phyloP scores from a whole-genome alignment of 2,113 vertebrate species.

The Corythaixoides concolor region DNA sequence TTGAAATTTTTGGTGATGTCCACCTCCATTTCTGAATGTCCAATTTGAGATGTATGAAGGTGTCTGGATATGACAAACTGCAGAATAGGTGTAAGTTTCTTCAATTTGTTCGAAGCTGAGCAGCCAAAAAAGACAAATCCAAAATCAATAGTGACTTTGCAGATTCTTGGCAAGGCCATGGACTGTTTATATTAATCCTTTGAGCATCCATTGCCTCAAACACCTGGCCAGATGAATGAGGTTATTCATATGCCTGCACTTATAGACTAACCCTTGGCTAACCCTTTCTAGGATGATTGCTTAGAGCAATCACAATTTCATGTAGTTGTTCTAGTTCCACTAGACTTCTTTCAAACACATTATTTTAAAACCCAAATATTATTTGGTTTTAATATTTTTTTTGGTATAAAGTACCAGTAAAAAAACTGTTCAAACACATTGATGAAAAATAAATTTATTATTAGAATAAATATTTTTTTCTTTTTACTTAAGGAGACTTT shows the following conservation, averaged over 20 bases:
- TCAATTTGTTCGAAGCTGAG: neutral
- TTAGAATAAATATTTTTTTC: neutral
- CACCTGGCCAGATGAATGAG: neutral
- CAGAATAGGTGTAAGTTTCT: neutral
- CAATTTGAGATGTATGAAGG: neutral
- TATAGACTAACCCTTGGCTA: neutral
- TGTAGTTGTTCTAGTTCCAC: neutral
- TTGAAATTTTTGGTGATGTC: neutral
- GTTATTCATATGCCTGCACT: neutral
- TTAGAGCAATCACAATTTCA: neutral
- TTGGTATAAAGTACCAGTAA: neutral
- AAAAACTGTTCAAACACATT: neutral
- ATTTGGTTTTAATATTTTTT: neutral
- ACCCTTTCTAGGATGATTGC: neutral
- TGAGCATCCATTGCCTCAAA: neutral
- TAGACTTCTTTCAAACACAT: neutral
- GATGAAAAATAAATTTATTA: neutral
- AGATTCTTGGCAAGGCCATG: neutral
- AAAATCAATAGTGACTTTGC: slow-evolving; percentile 19
- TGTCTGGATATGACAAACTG: neutral
- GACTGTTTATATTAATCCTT: neutral
- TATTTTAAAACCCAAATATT: neutral
- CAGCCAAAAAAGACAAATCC: neutral
- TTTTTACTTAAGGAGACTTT: neutral
- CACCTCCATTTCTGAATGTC: neutral